A percentile compares a stretch with the other conserved stretches of the same genome.
Conservation (phyloP, 2,797 vertebrate species). For the Spea hammondii region DNA sequence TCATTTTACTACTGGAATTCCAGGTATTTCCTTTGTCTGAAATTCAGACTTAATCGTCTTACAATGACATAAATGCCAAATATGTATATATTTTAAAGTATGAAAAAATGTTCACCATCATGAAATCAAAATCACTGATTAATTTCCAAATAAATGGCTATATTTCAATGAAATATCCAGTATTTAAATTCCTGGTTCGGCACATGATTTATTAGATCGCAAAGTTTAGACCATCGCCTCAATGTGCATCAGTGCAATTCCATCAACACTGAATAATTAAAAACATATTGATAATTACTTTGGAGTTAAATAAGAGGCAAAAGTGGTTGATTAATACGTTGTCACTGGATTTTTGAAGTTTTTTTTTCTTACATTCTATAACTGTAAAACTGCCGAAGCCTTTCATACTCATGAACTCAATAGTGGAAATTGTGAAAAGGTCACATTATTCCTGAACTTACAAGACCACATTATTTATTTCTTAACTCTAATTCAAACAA, state of each 20-base stretch:
- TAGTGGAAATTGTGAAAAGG: neutral
- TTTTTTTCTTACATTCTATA: conserved; percentile 7
- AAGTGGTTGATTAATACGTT: conserved; percentile 39
- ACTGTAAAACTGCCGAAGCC: conserved; percentile 4
- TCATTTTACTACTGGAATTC: neutral
- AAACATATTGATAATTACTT: conserved; percentile 34
- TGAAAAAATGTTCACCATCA: no score
- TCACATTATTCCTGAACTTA: conserved; percentile 17
- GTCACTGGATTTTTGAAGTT: conserved; percentile 25
- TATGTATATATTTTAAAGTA: no score
- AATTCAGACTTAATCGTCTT: conserved; percentile 5
- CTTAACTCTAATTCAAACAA: conserved; percentile 37
- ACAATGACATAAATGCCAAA: neutral
- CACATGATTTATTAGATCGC: conserved; percentile 35
- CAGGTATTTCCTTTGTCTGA: conserved; percentile 26
- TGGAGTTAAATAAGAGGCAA: conserved; percentile 17
- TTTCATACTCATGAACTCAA: conserved; percentile 8
- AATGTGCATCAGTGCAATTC: conserved; percentile 28
- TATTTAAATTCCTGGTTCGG: conserved; percentile 16
- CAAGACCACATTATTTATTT: conserved; percentile 35
- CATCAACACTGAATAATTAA: conserved; percentile 40
- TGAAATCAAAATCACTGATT: neutral
- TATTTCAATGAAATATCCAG: conserved; percentile 10
- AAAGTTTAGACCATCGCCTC: conserved; percentile 17
- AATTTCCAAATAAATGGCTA: neutral